Evolutionary conservation across 2,888 invertebrate genomes (phyloP).

Genomic region (Dimorphilus gyrociliatus): DNA sequence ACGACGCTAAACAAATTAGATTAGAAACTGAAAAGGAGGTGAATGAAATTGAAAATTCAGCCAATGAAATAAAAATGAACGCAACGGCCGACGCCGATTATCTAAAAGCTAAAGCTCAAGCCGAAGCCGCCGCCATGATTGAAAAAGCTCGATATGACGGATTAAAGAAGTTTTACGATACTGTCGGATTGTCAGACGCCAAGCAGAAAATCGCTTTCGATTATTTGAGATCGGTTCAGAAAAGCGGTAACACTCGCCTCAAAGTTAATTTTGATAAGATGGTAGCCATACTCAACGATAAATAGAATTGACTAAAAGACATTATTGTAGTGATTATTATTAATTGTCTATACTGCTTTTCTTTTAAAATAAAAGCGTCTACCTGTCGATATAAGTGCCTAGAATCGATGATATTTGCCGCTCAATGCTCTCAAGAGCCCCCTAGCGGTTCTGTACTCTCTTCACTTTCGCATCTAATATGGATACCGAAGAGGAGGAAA

Average conservation of each 20-base stretch:
- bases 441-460: too few species aligned
- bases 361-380: too few species aligned
- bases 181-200: conserved; percentile 13
- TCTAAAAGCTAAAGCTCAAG: conserved; percentile 11
- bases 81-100: conserved; percentile 12
- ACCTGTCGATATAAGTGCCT: too few species aligned
- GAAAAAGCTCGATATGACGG: conserved; percentile 17
- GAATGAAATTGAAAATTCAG: conserved; percentile 14
- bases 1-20: not conserved
- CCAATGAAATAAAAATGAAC: conserved; percentile 14
- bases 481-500: too few species aligned
- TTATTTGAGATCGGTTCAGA: conserved; percentile 19
- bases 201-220: conserved; percentile 19
- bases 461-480: too few species aligned
- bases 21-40: conserved; percentile 12
- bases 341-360: too few species aligned
- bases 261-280: conserved; percentile 22
- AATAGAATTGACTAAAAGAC: too few species aligned
- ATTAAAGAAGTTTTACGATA: conserved; percentile 14
- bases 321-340: too few species aligned
- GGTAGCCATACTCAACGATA: too few species aligned
- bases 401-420: too few species aligned
- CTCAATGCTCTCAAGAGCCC: too few species aligned
- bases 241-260: conserved; percentile 17
- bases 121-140: conserved; percentile 16